A percentile compares a stretch with the other conserved stretches of the same genome.
phyloP scores from a whole-genome alignment of 2,888 invertebrate species.

The Ochropleura leucogaster region DNA sequence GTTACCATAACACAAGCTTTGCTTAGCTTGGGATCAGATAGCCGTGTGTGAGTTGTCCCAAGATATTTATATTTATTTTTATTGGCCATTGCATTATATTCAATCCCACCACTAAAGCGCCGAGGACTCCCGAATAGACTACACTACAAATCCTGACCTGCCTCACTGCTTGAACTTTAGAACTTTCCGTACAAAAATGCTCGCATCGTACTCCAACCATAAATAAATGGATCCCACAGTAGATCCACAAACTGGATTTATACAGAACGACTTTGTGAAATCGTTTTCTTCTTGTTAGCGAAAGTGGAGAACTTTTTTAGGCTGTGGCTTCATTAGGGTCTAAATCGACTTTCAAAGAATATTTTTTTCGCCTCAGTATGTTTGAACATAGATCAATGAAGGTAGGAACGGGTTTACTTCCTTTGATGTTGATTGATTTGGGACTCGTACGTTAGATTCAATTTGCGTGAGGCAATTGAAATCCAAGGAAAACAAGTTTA shows the following conservation, averaged over 20 bases:
- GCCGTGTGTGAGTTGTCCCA: no score
- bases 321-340: conserved; percentile 42
- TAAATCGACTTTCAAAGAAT: conserved; percentile 45
- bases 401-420: conserved; percentile 1
- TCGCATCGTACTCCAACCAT: conserved; percentile 69
- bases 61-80: no score
- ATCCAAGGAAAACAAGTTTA: not conserved
- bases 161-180: conserved; percentile 65
- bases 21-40: no score
- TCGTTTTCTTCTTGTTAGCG: conserved; percentile 66
- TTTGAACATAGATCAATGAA: conserved; percentile 28
- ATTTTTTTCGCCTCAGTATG: conserved; percentile 36
- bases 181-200: conserved; percentile 72
- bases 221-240: conserved; percentile 74
- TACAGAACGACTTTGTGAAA: conserved; percentile 68
- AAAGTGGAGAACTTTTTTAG: conserved; percentile 55
- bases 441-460: conserved; percentile 9
- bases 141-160: conserved; percentile 73
- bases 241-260: conserved; percentile 63
- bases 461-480: conserved; percentile 8
- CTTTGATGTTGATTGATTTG: conserved; percentile 33
- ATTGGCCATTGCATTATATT: not conserved
- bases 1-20: no score
- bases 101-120: conserved; percentile 45
- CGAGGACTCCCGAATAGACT: conserved; percentile 62